Evolutionary conservation across 1,140 invertebrate genomes (phyloP).

Genomic region (Cotesia glomerata): DNA sequence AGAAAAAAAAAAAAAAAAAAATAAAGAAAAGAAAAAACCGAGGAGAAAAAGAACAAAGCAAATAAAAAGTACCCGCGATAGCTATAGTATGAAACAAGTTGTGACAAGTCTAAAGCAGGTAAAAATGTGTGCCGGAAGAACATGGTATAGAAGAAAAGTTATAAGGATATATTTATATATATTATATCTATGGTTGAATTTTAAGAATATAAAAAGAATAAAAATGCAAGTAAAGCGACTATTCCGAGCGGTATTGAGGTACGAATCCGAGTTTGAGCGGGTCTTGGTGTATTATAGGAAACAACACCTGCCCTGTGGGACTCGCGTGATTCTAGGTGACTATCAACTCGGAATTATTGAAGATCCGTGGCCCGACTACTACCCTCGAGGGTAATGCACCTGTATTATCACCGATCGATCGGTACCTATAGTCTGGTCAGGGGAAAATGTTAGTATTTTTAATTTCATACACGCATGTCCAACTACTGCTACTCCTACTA

Average conservation of each 20-base stretch:
- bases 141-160: background rate
- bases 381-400: slow-evolving; percentile 44
- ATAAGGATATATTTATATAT: background rate
- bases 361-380: slow-evolving; percentile 41
- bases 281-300: slow-evolving; percentile 29
- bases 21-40: too few species aligned
- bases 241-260: background rate
- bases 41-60: too few species aligned
- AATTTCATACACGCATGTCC: slow-evolving; percentile 2
- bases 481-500: background rate
- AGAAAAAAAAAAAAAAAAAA: too few species aligned
- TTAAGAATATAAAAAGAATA: too few species aligned
- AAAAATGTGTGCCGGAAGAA: background rate
- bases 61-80: too few species aligned
- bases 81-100: too few species aligned
- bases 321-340: slow-evolving; percentile 45
- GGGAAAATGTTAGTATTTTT: background rate
- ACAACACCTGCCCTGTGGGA: slow-evolving; percentile 42
- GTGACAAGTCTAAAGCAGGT: too few species aligned
- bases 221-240: background rate
- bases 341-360: slow-evolving; percentile 52
- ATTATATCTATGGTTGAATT: too few species aligned
- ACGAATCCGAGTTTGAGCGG: background rate
- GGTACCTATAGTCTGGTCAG: slow-evolving; percentile 1
- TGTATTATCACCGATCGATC: slow-evolving; percentile 40